phyloP scores from a whole-genome alignment of 2,888 invertebrate species.

The Lutraria lutraria region DNA sequence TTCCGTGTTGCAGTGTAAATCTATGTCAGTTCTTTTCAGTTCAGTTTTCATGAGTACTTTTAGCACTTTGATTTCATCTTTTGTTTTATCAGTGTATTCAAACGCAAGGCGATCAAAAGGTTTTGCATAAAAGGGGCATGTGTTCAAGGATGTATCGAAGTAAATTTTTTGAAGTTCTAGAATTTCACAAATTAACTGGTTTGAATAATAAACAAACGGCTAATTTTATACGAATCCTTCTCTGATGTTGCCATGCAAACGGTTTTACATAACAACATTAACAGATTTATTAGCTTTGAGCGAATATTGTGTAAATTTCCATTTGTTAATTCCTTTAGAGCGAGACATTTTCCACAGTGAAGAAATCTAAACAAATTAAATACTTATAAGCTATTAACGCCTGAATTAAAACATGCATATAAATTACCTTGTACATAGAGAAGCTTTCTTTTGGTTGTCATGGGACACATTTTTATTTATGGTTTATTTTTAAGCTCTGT shows the following conservation, averaged over 20 bases:
- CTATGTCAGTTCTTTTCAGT: too few relatives aligned
- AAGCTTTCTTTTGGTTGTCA: background rate
- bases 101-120: background rate
- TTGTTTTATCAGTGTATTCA: background rate
- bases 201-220: slow-evolving; percentile 24
- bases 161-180: background rate
- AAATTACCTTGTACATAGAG: background rate
- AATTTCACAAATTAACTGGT: background rate
- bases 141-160: slow-evolving; percentile 5
- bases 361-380: background rate
- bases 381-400: background rate
- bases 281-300: slow-evolving; percentile 36
- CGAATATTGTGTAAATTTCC: background rate
- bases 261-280: slow-evolving; percentile 30
- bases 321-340: background rate
- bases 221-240: slow-evolving; percentile 29
- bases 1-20: too few relatives aligned
- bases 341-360: background rate
- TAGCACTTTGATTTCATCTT: background rate
- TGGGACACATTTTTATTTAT: background rate
- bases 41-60: too few relatives aligned
- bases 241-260: slow-evolving; percentile 22
- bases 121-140: background rate
- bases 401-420: too few relatives aligned
- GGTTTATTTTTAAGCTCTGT: slow-evolving; percentile 1